Evolutionary conservation across 2,113 vertebrate species (phyloP), one percentile per base, ranked within the genome.

Genomic region (Chauna torquata): DNA sequence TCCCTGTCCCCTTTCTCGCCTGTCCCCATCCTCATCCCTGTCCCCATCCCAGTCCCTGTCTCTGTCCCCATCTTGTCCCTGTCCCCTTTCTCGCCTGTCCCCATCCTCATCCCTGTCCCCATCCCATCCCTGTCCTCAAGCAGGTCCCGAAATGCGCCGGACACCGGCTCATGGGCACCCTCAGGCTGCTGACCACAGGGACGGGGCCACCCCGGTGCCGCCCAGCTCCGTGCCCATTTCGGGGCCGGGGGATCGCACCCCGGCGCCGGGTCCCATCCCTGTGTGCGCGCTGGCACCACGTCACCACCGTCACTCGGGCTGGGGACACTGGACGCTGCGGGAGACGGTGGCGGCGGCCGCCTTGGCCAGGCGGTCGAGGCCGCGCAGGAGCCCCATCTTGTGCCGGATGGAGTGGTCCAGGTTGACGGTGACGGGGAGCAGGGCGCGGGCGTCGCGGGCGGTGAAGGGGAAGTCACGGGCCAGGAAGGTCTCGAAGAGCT

Each of bases 401-500:
- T 93, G 98, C 58, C 97, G 98, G 49, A 99, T 99, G 11, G 99
- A 98, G 19, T 97, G 98, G 81, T 99, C 98, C 93, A 99, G 91
- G 87, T 99, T 99, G 72, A 99, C 98, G 0, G 98, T 99, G 14
- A 91, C 98, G 1, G 36, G 69, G 13, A 98, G 95, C 42, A 99
- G 93, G 9, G 19, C 71, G 38, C 95, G 96, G 3, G 98, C 93
- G n/a, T 99, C 98, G 0, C 64, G 72, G 4, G 98, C 83, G 0
- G 97, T 98, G 95, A 99, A 99, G 5, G 91, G 96, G 69, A 99
- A 99, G 77, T 99, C 98, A 0, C 70, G 5, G 1, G 27, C 98
- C 42, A 99, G 98, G 72, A 99, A 99, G 11, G n/a, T 96, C 70
- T 98, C 98, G 75, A 99, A 99, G n/a, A 99, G 97, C 93, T 99